Conservation (phyloP, 92 coral and sea anemone species). For the Palythoa grandiflora region DNA sequence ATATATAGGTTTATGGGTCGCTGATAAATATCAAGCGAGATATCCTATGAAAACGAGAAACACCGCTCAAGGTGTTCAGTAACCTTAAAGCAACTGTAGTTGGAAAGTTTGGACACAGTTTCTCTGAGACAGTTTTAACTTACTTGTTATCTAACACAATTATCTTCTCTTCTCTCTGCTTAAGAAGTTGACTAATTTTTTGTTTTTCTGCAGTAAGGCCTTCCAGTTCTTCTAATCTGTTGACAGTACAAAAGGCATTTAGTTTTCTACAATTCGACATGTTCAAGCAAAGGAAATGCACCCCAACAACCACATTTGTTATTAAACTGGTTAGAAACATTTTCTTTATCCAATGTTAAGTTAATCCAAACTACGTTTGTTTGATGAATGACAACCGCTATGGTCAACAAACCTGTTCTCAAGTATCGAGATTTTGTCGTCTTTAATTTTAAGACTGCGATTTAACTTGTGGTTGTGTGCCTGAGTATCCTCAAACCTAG, state of each 20-base stretch:
- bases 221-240: slow-evolving; percentile 83
- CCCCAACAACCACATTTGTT: too few relatives aligned
- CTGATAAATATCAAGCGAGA: too few relatives aligned
- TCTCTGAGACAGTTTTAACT: background rate
- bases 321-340: too few relatives aligned
- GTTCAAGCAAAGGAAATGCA: too few relatives aligned
- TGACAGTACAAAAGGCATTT: background rate
- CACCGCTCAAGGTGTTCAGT: too few relatives aligned
- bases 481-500: slow-evolving; percentile 81
- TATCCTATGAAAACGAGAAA: too few relatives aligned
- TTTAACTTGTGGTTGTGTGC: slow-evolving; percentile 76
- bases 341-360: too few relatives aligned
- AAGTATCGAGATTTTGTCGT: slow-evolving; percentile 75
- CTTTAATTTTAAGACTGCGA: slow-evolving; percentile 84
- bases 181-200: slow-evolving; percentile 78
- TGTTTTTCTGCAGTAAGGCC: slow-evolving; percentile 69
- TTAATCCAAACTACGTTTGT: too few relatives aligned
- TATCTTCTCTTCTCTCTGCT: slow-evolving; percentile 88
- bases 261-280: too few relatives aligned
- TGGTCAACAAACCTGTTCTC: slow-evolving; percentile 76
- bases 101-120: too few relatives aligned
- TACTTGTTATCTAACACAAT: slow-evolving; percentile 81
- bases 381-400: background rate
- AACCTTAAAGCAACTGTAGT: too few relatives aligned
- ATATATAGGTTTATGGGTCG: too few relatives aligned